Evolutionary conservation across 2,113 vertebrate genomes (phyloP), one percentile per base, ranked within the genome.

Genomic region (Gallinago undulata): DNA sequence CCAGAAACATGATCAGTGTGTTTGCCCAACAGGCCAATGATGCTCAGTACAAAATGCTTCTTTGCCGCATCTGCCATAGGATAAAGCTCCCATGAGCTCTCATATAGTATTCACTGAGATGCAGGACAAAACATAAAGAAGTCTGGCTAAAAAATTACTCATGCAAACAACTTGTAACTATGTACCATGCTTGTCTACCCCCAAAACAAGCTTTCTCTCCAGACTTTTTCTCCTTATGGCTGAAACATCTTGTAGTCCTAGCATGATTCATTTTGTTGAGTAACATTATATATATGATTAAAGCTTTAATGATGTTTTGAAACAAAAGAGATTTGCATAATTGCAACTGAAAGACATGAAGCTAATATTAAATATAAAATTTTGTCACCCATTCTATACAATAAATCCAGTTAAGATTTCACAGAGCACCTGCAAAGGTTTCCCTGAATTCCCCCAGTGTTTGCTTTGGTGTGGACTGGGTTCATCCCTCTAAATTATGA

Each of bases 271-370:
- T 72, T 91, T 87, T 72, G 19, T 51, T 84, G 51, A 92, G 78
- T 30, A 90, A 56, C 5, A 84, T 67, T 76, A 70, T 76, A 72
- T 7, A 51, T 64, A 68, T 64, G 13, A 87, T 93, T 84, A 68
- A 72, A 90, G 67, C 48, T 81, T 86, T 73, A 91, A 90, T 0
- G 3, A 86, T 57, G 50, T 92, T 95, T 94, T 93, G 56, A 86
- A 78, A 86, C 37, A 81, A 87, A 93, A 86, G n/a, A 96, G 10
- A 75, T 90, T 94, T 84, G 43, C 53, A 87, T 87, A 92, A 89
- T 75, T 67, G 75, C 56, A 90, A 67, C 19, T 75, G 53, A 81
- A 89, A 72, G 18, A 78, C 45, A 72, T 11, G 9, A 75, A 87
- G 22, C 15, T 62, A 81, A 53, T 43, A 75, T 37, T 56, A 77